These are phyloP conservation scores for Shinisaurus crocodilurus DNA, from an alignment of 2,113 vertebrate species.

Conservation along the genomic window DNA sequence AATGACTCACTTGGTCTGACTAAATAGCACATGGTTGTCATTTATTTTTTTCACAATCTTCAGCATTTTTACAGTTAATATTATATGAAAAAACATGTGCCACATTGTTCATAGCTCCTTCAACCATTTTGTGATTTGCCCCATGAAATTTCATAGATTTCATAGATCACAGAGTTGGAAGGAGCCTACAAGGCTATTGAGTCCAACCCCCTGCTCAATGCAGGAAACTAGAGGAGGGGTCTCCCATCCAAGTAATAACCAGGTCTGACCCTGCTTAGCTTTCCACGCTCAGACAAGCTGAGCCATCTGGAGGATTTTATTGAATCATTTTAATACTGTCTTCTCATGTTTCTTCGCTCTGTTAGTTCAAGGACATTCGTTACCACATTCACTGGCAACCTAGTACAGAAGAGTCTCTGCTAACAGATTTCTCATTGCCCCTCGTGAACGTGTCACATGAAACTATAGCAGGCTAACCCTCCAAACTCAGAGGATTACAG, in stretches of 20 bases:
- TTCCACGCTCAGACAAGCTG: too few species aligned
- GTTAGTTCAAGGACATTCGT: slow-evolving; percentile 21
- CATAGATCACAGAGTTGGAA: too few species aligned
- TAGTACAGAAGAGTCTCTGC: not conserved
- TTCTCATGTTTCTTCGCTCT: slow-evolving; percentile 2
- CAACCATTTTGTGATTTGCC: not conserved
- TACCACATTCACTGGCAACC: not conserved
- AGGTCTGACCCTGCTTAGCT: too few species aligned
- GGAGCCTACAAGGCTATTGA: too few species aligned
- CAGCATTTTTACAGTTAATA: slow-evolving; percentile 39
- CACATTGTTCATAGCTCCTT: not conserved
- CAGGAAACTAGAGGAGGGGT: too few species aligned
- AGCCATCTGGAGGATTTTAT: not conserved
- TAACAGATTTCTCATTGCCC: not conserved
- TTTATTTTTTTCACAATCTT: slow-evolving; percentile 4
- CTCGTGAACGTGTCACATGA: not conserved
- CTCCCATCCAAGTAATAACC: too few species aligned
- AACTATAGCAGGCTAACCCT: not conserved
- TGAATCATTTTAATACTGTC: not conserved
- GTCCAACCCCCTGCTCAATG: too few species aligned
- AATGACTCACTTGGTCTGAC: slow-evolving; percentile 43
- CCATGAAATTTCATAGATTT: too few species aligned
- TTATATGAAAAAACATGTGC: slow-evolving; percentile 10
- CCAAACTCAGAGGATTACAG: too few species aligned
- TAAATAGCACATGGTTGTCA: slow-evolving; percentile 48